Base-by-base conservation (phyloP, 2,113 vertebrate species). In the Rhabdornis inornatus region DNA sequence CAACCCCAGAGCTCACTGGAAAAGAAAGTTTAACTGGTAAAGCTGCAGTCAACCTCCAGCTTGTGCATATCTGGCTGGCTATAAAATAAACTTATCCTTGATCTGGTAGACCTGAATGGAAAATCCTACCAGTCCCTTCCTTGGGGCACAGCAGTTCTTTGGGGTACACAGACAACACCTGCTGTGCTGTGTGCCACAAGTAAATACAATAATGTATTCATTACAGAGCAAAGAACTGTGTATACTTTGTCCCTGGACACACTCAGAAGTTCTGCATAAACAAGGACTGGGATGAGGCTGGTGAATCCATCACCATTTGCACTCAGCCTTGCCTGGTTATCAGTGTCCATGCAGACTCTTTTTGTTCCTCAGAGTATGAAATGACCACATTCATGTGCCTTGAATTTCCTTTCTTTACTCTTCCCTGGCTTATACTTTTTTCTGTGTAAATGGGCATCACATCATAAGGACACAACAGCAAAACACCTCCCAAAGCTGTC, bases 311-410 rank as follows among this genome's bases (percentile, higher is more conserved):
- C 0, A 0, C 28, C 37, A n/a, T 15, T 21, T 72, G 42, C 21
- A 30, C 42, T 35, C 25, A 15, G 23, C 25, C 81, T 13, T 77
- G 59, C n/a, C 52, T 52, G 5, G 0, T 14, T 68, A 24, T 45
- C 49, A 20, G 28, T 5, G 42, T 19, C 69, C 64, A 28, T 2
- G 15, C 44, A 70, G 33, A 50, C 13, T 33, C 30, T 27, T 30
- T 40, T 7, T 47, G 39, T 20, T 81, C 47, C 56, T 74, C n/a
- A 44, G 33, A 50, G 33, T 5, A 52, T 22, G 15, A 70, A 69
- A 59, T 25, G 5, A n/a, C 2, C 1, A 18, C 0, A 0, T 75
- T 28, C 44, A 23, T 0, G 2, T 16, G 18, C 40, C n/a, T 50
- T 49, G 17, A 40, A 40, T 61, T 69, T 44, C 37, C 57, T 40